A percentile compares a stretch with the other conserved stretches of the same genome.
phyloP scores from a whole-genome alignment of 2,797 vertebrate genomes.

The Phoxinus dragarum region DNA sequence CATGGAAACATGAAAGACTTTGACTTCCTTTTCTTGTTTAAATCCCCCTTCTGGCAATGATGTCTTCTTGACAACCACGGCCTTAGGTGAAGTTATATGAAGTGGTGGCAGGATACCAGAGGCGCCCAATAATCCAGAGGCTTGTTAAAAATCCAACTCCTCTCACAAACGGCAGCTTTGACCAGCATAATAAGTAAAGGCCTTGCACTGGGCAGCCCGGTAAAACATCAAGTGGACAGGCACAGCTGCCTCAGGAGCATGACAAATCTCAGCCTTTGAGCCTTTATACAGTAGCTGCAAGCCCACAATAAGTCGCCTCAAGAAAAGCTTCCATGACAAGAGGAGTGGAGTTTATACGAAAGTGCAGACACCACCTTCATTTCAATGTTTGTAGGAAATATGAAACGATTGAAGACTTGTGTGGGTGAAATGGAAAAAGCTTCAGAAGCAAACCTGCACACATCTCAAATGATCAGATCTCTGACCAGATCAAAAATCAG shows the following conservation, averaged over 20 bases:
- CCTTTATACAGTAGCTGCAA: constrained; percentile 1
- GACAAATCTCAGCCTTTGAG: constrained; percentile 35
- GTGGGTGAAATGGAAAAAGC: background rate
- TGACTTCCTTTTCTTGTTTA: background rate
- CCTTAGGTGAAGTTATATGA: background rate
- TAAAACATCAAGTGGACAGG: constrained; percentile 31
- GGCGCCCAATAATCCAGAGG: constrained; percentile 2
- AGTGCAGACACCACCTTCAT: constrained; percentile 52
- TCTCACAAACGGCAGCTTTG: background rate
- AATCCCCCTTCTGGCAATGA: background rate
- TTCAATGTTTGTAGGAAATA: constrained; percentile 24
- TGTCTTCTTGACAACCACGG: background rate
- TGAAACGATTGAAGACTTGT: background rate
- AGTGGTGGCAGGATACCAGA: constrained; percentile 1
- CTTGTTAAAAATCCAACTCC: constrained; percentile 33
- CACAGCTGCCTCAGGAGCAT: constrained; percentile 21
- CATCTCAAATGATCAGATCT: constrained; percentile 24
- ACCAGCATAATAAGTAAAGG: constrained; percentile 4
- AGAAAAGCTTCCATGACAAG: constrained; percentile 17
- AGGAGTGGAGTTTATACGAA: constrained; percentile 8
- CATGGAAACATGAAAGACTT: background rate
- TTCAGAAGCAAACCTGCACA: constrained; percentile 28
- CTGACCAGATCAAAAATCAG: constrained; percentile 11
- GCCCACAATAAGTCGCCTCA: constrained; percentile 3
- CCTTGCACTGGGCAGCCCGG: background rate